Evolutionary conservation across 2,113 vertebrate species (phyloP), one percentile per base, ranked within the genome.

Genomic region (Columba janthina): DNA sequence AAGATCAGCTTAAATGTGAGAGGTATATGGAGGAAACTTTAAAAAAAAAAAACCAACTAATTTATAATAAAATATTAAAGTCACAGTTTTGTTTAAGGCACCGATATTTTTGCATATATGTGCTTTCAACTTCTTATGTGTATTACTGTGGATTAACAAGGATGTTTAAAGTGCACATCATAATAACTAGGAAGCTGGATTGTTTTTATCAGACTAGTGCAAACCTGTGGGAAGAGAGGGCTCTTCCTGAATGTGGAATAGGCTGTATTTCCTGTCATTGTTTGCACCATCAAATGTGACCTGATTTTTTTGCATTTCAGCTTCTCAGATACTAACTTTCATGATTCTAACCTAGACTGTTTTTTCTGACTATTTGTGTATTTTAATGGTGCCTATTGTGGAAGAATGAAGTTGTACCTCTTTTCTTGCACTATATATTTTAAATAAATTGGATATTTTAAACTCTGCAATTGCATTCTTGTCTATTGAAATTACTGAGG

Each of bases 221-320:
- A 98, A 97, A 92, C 97, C 53, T 94, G 85, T 96, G 96, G 97
- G 96, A 98, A 98, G 96, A 86, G 90, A 95, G 95, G 50, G 94
- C 84, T 96, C 82, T 97, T 98, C 95, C 94, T 96, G 92, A 71
- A 58, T 92, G 69, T 96, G 93, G 94, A 95, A 94, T 95, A 94
- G 89, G 89, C 95, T 85, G 90, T 85, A 74, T 96, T 98, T 98
- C 97, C 97, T 98, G 88, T 87, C 74, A 97, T 98, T 98, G 97
- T 98, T 96, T 97, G 89, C 62, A 42, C 83, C 95, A 56, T 91
- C 95, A 95, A 97, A 97, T 96, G 93, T 96, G 85, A 96, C 93
- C 93, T 85, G 89, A 75, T 70, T 90, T 42, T 64, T 78, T 76
- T 76, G 5, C 5, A 0, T 29, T 79, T 88, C 26, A 62, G n/a